Evolutionary conservation across 1,140 invertebrate genomes (phyloP).

Genomic region (Tetramorium alpestre): DNA sequence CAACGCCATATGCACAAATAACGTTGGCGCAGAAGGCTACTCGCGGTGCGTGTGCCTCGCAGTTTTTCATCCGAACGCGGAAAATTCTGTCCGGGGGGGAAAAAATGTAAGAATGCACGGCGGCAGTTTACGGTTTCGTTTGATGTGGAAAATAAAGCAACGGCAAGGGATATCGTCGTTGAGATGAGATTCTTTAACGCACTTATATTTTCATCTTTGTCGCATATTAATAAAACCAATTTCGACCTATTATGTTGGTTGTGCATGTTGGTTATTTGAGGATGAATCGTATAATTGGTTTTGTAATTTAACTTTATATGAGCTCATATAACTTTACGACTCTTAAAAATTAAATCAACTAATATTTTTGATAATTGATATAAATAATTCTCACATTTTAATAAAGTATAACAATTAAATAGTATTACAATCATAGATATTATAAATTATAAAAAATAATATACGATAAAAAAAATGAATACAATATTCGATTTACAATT

Average conservation of each 20-base stretch:
- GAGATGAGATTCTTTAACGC: background rate
- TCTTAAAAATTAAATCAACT: background rate
- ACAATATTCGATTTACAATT: background rate
- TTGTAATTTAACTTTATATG: background rate
- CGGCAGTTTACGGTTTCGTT: background rate
- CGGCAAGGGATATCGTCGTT: background rate
- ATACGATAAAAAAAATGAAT: background rate
- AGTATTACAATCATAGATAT: background rate
- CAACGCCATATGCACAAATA: slow-evolving; percentile 53
- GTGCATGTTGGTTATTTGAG: background rate
- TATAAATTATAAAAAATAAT: background rate
- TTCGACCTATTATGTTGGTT: background rate
- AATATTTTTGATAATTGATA: background rate
- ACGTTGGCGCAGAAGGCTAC: background rate
- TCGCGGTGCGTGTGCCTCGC: background rate
- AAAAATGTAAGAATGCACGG: background rate
- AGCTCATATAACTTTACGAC: no score
- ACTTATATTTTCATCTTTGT: background rate
- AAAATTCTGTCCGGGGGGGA: slow-evolving; percentile 2
- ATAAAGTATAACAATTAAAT: background rate
- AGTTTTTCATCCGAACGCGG: slow-evolving; percentile 17
- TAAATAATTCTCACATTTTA: background rate
- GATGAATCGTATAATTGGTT: background rate
- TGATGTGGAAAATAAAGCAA: background rate
- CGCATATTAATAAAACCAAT: background rate